Percentiles rank a stretch among this genome's conserved stretches.
These are phyloP conservation scores for Charadrius vociferus DNA, from an alignment of 2,113 vertebrate species.

Conservation along the genomic window DNA sequence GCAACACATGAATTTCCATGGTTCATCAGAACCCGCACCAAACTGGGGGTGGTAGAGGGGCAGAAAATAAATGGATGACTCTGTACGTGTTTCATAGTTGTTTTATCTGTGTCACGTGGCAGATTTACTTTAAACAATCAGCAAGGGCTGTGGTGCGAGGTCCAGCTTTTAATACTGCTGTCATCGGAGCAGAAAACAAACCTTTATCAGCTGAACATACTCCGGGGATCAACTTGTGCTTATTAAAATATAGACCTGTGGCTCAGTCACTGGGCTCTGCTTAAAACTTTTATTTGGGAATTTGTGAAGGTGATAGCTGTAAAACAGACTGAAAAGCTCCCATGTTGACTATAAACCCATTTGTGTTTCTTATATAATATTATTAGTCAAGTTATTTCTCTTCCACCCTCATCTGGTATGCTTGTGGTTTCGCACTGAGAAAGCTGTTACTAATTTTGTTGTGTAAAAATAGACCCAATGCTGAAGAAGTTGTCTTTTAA, in stretches of 20 bases:
- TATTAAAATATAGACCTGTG: neutral
- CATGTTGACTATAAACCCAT: neutral
- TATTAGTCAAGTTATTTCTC: conserved; percentile 11
- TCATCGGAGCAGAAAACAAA: neutral
- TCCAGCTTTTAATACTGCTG: neutral
- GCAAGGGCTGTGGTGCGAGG: neutral
- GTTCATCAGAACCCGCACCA: neutral
- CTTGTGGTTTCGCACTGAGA: conserved; percentile 26
- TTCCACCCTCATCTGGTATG: neutral
- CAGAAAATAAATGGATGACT: neutral
- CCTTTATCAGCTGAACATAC: neutral
- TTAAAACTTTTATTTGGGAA: neutral
- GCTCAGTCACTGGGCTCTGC: neutral
- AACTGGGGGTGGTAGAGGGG: neutral
- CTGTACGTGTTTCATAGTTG: accelerated
- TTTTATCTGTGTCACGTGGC: neutral
- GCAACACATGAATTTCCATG: accelerated
- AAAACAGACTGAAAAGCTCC: neutral
- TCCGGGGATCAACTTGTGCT: neutral
- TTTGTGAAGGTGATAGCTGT: neutral
- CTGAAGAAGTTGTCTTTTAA: neutral
- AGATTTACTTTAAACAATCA: neutral
- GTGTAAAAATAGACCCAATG: neutral
- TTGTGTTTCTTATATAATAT: neutral
- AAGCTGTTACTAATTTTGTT: conserved; percentile 26